A percentile compares a stretch with the other conserved stretches of the same genome.
Evolutionary conservation across 2,888 invertebrate species (phyloP).

Genomic region (Pseudococcus viburni): DNA sequence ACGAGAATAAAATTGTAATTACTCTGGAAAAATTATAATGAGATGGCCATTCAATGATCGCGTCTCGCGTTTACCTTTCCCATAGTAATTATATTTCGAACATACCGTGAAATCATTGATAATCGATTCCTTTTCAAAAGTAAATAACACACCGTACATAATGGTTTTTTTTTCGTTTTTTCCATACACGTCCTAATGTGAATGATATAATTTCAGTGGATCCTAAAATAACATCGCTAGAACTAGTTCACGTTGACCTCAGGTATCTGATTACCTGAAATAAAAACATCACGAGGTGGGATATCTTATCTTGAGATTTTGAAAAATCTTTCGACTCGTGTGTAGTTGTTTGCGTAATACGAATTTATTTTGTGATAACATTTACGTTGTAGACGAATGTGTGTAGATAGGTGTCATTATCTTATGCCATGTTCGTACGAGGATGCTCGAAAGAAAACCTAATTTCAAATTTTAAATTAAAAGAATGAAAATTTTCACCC

Average conservation of each 20-base stretch:
- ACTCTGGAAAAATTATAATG: slow-evolving; percentile 38
- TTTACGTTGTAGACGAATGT: too few relatives aligned
- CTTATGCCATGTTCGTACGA: background rate
- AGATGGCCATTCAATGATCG: background rate
- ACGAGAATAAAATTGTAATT: slow-evolving; percentile 2
- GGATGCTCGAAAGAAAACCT: background rate
- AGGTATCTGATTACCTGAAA: background rate
- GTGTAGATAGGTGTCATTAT: too few relatives aligned
- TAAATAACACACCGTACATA: slow-evolving; percentile 51
- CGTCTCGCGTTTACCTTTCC: slow-evolving; percentile 40
- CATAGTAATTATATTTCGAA: slow-evolving; percentile 53
- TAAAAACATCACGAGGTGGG: too few relatives aligned
- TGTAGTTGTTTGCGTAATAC: too few relatives aligned
- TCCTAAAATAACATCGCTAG: background rate
- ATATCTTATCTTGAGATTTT: too few relatives aligned
- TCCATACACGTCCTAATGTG: background rate
- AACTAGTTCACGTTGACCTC: background rate
- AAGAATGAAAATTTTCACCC: background rate
- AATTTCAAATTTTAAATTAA: slow-evolving; percentile 13
- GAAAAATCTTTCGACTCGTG: too few relatives aligned
- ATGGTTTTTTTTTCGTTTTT: background rate
- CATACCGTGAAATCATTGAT: slow-evolving; percentile 52
- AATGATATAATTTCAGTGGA: slow-evolving; percentile 9
- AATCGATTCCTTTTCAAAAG: slow-evolving; percentile 59
- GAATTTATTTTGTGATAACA: too few relatives aligned